Evolutionary conservation across 2,797 vertebrate species (phyloP).

Genomic region (Sebastes trivittatus): DNA sequence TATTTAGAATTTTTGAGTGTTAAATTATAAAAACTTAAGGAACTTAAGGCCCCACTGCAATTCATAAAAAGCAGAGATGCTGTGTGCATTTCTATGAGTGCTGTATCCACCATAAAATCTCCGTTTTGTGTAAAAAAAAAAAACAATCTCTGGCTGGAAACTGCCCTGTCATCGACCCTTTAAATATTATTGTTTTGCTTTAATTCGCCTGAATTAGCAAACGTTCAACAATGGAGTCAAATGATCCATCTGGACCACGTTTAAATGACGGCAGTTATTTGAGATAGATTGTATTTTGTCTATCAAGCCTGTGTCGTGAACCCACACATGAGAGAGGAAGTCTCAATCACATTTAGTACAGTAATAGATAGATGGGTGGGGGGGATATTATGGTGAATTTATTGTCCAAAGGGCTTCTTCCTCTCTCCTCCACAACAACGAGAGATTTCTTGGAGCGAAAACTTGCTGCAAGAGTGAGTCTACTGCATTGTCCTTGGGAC

Average conservation of each 20-base stretch:
- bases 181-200: conserved; percentile 61
- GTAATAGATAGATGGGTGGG: conserved; percentile 12
- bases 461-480: conserved; percentile 2
- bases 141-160: conserved; percentile 6
- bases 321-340: conserved; percentile 53
- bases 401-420: conserved; percentile 40
- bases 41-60: background rate
- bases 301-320: conserved; percentile 37
- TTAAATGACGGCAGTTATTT: conserved; percentile 58
- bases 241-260: conserved; percentile 44
- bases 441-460: conserved; percentile 19
- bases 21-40: background rate
- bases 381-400: conserved; percentile 46
- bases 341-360: conserved; percentile 23
- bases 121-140: conserved; percentile 9
- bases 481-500: conserved; percentile 30
- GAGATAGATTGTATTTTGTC: conserved; percentile 54
- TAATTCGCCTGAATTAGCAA: conserved; percentile 58
- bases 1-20: too few species aligned
- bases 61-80: background rate
- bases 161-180: conserved; percentile 21
- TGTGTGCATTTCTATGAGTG: background rate
- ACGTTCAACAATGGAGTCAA: conserved; percentile 51
- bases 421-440: conserved; percentile 12
- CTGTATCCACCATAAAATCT: background rate